Percentiles rank a stretch among this genome's conserved stretches.
Conservation (phyloP, 2,797 vertebrate genomes). For the Lepus oiostolus region DNA sequence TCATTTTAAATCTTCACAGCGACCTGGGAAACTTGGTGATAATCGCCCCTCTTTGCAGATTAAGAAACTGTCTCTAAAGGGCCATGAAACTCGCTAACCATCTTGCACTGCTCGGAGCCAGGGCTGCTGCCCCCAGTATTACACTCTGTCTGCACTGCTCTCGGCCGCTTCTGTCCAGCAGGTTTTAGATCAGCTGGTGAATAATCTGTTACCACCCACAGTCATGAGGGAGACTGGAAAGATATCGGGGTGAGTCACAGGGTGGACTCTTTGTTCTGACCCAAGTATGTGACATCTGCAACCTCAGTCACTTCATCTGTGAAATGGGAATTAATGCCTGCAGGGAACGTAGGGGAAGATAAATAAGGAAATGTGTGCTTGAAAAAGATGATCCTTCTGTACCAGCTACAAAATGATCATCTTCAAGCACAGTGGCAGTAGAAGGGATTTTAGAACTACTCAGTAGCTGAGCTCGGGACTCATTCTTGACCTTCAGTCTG, state of each 20-base stretch:
- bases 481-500: not conserved
- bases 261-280: not conserved
- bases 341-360: conserved; percentile 4
- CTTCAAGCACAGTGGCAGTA: too few relatives aligned
- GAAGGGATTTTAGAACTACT: conserved; percentile 9
- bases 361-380: not conserved
- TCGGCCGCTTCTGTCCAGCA: not conserved
- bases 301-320: not conserved
- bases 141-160: not conserved
- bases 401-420: too few relatives aligned
- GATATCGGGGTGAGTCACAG: not conserved
- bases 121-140: not conserved
- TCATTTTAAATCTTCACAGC: not conserved
- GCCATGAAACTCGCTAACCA: not conserved
- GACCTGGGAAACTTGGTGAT: not conserved
- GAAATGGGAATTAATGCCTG: conserved; percentile 17
- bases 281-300: not conserved
- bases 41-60: not conserved
- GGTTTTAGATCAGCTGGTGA: not conserved
- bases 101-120: not conserved
- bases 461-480: not conserved
- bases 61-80: not conserved
- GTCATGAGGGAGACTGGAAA: not conserved
- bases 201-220: not conserved
- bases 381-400: not conserved